Base-by-base conservation (phyloP, 2,113 vertebrate genomes). In the Callocephalon fimbriatum region DNA sequence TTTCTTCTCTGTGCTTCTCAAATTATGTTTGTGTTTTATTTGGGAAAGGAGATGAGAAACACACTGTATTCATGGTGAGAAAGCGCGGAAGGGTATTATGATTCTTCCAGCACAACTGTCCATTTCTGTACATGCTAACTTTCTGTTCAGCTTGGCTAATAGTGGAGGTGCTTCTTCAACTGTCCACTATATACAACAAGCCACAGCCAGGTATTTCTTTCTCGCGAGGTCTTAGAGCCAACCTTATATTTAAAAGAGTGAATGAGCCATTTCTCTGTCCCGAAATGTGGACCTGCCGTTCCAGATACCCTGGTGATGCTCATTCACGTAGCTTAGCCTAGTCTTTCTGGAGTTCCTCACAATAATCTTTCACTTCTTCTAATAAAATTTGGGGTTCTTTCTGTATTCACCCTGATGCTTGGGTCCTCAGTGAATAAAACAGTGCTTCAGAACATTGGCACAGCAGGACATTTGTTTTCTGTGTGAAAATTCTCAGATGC, bases 31-130 rank as follows among this genome's bases (percentile, higher is more conserved):
- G n/a, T 62, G n/a, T 23, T 76, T 35, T 51, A 50, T 80, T 31
- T 59, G 48, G 37, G 44, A 1, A 5, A 35, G 5, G 15, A 27
- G 47, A 65, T 75, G 40, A 80, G 62, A 62, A 70, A 23, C 17
- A 76, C 13, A 45, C 7, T 35, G 10, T 7, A 9, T 16, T 66
- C 1, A 2, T 19, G 29, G 26, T 54, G 35, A 70, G 50, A 37
- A 65, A 82, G 9, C 0, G 0, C 2, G 29, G 59, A 83, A 62
- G 13, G 26, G 35, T 16, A 35, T 79, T 59, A 58, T 5, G 23
- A 25, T 59, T 4, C 2, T 65, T 70, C 21, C 50, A 81, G 51
- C 32, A 44, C 31, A 74, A 38, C 0, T 71, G 47, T 18, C 12
- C 23, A 14, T 48, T 84, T 48, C 31, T 77, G 45, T 44, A 56